Conservation (phyloP, 2,797 vertebrate genomes). For the Chaetodon trifasciatus region DNA sequence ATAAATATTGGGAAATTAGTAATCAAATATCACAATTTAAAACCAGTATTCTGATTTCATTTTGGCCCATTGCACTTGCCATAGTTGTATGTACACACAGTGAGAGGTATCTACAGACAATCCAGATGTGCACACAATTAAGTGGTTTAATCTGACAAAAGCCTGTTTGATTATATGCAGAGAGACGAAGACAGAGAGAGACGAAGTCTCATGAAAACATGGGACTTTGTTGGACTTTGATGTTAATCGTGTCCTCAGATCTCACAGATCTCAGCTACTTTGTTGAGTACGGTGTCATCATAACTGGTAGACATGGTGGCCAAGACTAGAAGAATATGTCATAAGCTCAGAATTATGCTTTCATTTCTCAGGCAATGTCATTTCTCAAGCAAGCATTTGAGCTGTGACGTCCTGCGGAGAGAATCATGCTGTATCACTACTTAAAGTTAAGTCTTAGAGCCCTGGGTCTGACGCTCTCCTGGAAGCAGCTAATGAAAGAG, state of each 20-base stretch:
- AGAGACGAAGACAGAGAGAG: not conserved
- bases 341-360: not conserved
- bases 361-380: not conserved
- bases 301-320: not conserved
- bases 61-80: not conserved
- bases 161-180: not conserved
- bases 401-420: constrained; percentile 1
- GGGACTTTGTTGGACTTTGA: not conserved
- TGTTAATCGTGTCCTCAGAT: not conserved
- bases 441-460: constrained; percentile 10
- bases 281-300: not conserved
- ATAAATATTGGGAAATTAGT: not conserved
- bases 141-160: too few relatives aligned
- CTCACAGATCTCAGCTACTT: not conserved
- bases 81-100: not conserved
- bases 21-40: not conserved
- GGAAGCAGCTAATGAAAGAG: constrained; percentile 18
- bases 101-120: not conserved
- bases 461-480: constrained; percentile 5
- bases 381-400: not conserved
- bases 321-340: not conserved
- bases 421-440: constrained; percentile 2
- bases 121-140: not conserved
- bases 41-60: not conserved
- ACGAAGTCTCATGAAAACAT: not conserved